These are phyloP conservation scores for Coronaproctus castanopsis DNA, from an alignment of 2,888 invertebrate species.

Conservation along the genomic window DNA sequence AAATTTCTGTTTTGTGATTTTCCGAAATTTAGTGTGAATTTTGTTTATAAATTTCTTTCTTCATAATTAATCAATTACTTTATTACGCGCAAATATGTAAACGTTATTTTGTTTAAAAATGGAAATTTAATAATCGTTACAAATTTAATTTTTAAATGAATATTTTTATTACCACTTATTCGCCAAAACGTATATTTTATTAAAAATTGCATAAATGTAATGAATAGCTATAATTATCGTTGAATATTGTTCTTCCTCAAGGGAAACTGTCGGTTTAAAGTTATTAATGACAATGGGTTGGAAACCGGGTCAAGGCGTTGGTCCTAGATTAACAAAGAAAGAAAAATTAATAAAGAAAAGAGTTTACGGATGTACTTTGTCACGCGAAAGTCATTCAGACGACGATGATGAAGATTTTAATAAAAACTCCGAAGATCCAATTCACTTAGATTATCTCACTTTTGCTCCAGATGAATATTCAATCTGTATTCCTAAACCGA, in stretches of 20 bases:
- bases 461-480: conserved; percentile 68
- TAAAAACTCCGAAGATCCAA: conserved; percentile 28
- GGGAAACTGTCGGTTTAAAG: conserved; percentile 69
- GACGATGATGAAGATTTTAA: conserved; percentile 25
- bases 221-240: too few relatives aligned
- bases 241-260: too few relatives aligned
- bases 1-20: conserved; percentile 17
- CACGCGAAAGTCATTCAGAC: background rate
- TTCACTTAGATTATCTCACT: conserved; percentile 36
- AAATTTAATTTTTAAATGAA: too few relatives aligned
- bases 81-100: too few relatives aligned
- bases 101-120: too few relatives aligned
- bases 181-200: too few relatives aligned
- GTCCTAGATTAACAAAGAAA: conserved; percentile 34
- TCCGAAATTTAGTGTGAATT: conserved; percentile 38
- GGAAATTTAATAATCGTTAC: too few relatives aligned
- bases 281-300: conserved; percentile 82
- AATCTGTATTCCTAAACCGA: conserved; percentile 46
- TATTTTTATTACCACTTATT: too few relatives aligned
- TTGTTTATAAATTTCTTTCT: conserved; percentile 33
- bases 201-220: too few relatives aligned
- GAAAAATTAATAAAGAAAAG: conserved; percentile 27
- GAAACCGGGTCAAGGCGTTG: conserved; percentile 71
- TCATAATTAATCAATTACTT: too few relatives aligned
- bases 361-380: conserved; percentile 26